A percentile compares a stretch with the other conserved stretches of the same genome.
These are phyloP conservation scores for Mongoloraphidia duomilia DNA, from an alignment of 2,888 invertebrate species.

Conservation along the genomic window DNA sequence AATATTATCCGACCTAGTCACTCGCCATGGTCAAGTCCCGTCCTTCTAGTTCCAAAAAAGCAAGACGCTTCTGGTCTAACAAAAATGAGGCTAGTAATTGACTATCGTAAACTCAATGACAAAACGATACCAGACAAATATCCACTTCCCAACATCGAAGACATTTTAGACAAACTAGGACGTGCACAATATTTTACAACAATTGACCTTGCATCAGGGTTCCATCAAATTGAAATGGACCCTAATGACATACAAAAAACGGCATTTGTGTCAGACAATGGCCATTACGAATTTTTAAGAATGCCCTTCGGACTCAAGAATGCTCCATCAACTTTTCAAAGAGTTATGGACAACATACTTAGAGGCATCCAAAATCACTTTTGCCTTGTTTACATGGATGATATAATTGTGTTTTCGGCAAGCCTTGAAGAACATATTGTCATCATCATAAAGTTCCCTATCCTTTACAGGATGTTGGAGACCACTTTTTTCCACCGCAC, in stretches of 20 bases:
- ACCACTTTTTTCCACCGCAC: too few relatives aligned
- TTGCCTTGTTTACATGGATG: constrained; percentile 18
- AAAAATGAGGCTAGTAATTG: constrained; percentile 15
- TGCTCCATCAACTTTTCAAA: constrained; percentile 5
- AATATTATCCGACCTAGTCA: constrained; percentile 12
- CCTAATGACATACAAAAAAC: constrained; percentile 18
- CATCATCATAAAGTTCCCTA: too few relatives aligned
- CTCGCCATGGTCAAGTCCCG: constrained; percentile 15
- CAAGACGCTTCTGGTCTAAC: constrained; percentile 12
- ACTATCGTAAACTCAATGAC: constrained; percentile 16
- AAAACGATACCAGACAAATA: constrained; percentile 14
- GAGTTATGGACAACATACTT: constrained; percentile 7
- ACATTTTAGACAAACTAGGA: constrained; percentile 21
- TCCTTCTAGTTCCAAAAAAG: constrained; percentile 17
- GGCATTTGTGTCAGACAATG: constrained; percentile 17
- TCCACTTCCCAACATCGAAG: constrained; percentile 18
- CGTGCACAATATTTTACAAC: constrained; percentile 19
- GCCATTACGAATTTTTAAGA: constrained; percentile 17
- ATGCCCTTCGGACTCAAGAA: constrained; percentile 17
- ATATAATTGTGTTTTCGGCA: constrained; percentile 15
- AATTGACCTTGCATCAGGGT: constrained; percentile 21
- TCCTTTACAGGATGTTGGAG: too few relatives aligned
- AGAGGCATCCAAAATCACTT: constrained; percentile 7
- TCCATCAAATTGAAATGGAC: constrained; percentile 21
- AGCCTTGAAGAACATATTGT: constrained; percentile 20